These are phyloP conservation scores for Mesopsocus fuscifrons DNA, from an alignment of 2,888 invertebrate genomes.

Conservation along the genomic window DNA sequence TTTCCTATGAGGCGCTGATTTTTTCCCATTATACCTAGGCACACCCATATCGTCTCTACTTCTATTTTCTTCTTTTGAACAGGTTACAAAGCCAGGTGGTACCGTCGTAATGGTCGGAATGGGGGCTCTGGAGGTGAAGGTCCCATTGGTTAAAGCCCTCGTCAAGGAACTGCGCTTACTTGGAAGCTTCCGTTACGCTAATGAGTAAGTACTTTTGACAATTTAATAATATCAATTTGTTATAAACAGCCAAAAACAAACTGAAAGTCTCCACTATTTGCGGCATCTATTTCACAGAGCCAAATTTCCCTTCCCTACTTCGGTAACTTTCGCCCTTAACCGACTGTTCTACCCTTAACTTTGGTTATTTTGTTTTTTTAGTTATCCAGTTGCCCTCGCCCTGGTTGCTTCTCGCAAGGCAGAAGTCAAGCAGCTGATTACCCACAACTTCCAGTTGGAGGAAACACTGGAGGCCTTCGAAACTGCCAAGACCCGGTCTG, in stretches of 20 bases:
- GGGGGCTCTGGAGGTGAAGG: slow-evolving; percentile 51
- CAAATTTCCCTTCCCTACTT: too few relatives aligned
- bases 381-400: slow-evolving; percentile 59
- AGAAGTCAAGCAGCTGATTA: slow-evolving; percentile 62
- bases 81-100: slow-evolving; percentile 80
- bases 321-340: background rate
- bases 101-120: slow-evolving; percentile 72
- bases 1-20: too few relatives aligned
- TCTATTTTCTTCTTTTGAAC: too few relatives aligned
- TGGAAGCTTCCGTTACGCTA: slow-evolving; percentile 84
- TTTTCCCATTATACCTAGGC: too few relatives aligned
- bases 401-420: slow-evolving; percentile 58
- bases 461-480: slow-evolving; percentile 70
- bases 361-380: slow-evolving; percentile 23
- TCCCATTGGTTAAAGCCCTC: slow-evolving; percentile 67
- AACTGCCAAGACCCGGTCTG: slow-evolving; percentile 47
- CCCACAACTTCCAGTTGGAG: slow-evolving; percentile 61
- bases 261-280: background rate
- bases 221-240: slow-evolving; percentile 7
- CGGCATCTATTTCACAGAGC: too few relatives aligned
- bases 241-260: background rate
- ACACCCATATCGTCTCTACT: too few relatives aligned
- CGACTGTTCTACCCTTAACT: too few relatives aligned
- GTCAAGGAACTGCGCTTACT: slow-evolving; percentile 77
- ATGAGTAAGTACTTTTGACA: slow-evolving; percentile 42